phyloP scores from a whole-genome alignment of 2,113 vertebrate species.

The Rutilus rutilus region DNA sequence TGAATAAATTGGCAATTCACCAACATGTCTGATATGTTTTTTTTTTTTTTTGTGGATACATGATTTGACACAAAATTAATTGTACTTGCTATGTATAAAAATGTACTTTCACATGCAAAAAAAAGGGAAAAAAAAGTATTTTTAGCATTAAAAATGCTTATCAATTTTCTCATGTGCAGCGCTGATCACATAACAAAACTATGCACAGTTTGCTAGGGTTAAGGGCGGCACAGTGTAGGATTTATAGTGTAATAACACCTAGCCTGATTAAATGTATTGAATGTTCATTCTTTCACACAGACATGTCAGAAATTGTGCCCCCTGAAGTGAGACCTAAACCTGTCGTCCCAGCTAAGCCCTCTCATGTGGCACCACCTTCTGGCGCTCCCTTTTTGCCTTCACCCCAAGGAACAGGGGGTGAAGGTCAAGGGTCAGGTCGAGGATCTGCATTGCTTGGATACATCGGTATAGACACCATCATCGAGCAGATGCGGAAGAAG shows the following conservation, averaged over 20 bases:
- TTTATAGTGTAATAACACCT: not conserved
- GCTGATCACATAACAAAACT: not conserved
- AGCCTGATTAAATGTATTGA: not conserved
- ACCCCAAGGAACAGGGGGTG: slow-evolving; percentile 63
- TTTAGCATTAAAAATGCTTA: no score
- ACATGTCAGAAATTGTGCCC: slow-evolving; percentile 93
- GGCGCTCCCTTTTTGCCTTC: slow-evolving; percentile 63
- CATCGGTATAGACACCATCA: slow-evolving; percentile 95
- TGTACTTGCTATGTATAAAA: no score
- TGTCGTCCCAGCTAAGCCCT: slow-evolving; percentile 89
- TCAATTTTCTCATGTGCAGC: not conserved
- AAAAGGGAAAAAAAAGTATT: no score
- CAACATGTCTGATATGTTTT: no score
- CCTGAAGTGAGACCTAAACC: slow-evolving; percentile 93
- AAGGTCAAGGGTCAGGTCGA: slow-evolving; percentile 64
- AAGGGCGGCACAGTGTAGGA: not conserved
- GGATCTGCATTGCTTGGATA: slow-evolving; percentile 88
- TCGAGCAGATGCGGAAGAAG: slow-evolving; percentile 98
- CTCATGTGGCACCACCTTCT: slow-evolving; percentile 78
- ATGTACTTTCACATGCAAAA: no score
- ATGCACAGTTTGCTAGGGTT: not conserved
- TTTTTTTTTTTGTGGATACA: no score
- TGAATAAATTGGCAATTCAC: no score
- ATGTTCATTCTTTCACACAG: slow-evolving; percentile 63
- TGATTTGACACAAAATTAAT: no score